These are phyloP conservation scores for Proales similis DNA, from an alignment of 1,140 invertebrate genomes.

Conservation along the genomic window DNA sequence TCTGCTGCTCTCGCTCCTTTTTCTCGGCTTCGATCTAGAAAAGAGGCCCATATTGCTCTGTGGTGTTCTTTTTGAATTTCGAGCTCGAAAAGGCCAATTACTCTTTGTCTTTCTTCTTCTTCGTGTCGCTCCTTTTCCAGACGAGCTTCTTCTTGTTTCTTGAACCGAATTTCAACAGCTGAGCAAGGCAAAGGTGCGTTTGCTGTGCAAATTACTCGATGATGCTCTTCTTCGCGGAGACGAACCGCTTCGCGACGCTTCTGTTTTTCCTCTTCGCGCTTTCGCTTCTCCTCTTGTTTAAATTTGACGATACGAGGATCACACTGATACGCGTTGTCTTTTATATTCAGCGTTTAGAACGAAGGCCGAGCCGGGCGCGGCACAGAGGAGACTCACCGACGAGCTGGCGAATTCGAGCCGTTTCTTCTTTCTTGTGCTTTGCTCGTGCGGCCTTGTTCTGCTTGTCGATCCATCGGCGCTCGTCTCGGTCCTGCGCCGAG, in stretches of 20 bases:
- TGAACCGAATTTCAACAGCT: background rate
- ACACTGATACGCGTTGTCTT: slow-evolving; percentile 79
- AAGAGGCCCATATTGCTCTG: background rate
- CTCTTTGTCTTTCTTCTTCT: slow-evolving; percentile 66
- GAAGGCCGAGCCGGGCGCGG: slow-evolving; percentile 4
- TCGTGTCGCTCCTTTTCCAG: slow-evolving; percentile 50
- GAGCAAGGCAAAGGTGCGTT: background rate
- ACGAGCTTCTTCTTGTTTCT: slow-evolving; percentile 60
- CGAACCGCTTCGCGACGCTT: slow-evolving; percentile 73
- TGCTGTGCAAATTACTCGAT: slow-evolving; percentile 24
- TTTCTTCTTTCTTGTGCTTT: slow-evolving; percentile 92
- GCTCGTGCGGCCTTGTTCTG: slow-evolving; percentile 83
- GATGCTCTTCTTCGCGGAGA: slow-evolving; percentile 27
- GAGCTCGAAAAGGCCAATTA: no score
- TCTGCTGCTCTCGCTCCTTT: slow-evolving; percentile 64
- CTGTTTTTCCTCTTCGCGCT: slow-evolving; percentile 75
- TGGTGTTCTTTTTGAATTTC: no score
- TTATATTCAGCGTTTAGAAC: slow-evolving; percentile 21
- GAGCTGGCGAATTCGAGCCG: slow-evolving; percentile 72
- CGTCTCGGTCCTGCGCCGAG: slow-evolving; percentile 85
- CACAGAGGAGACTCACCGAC: slow-evolving; percentile 58
- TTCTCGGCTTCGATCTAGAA: slow-evolving; percentile 68
- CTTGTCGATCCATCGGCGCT: slow-evolving; percentile 92
- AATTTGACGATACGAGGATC: slow-evolving; percentile 85
- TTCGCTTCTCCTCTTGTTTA: slow-evolving; percentile 85